phyloP scores from a whole-genome alignment of 1,140 invertebrate species.

The Leptoteleia sp. region DNA sequence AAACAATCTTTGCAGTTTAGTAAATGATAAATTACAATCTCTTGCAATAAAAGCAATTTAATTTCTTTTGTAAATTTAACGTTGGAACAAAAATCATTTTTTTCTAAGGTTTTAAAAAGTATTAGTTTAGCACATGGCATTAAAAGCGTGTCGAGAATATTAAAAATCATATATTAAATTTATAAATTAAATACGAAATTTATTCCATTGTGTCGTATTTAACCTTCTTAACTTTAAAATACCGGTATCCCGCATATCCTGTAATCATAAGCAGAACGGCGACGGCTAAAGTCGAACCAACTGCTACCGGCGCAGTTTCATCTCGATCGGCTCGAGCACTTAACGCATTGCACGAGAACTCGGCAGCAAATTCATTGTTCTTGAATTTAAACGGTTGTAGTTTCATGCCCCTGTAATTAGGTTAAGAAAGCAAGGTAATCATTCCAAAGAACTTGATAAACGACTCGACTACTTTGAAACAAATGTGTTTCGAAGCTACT shows the following conservation, averaged over 20 bases:
- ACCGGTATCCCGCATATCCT: conserved; percentile 92
- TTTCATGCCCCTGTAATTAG: conserved; percentile 78
- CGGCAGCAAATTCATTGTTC: conserved; percentile 83
- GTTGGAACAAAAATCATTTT: too few relatives aligned
- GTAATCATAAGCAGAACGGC: conserved; percentile 89
- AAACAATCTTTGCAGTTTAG: too few relatives aligned
- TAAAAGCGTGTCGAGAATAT: neutral
- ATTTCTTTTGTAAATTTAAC: too few relatives aligned
- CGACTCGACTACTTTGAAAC: too few relatives aligned
- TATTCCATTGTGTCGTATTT: conserved; percentile 96
- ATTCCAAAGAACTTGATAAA: too few relatives aligned
- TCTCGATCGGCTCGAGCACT: conserved; percentile 82
- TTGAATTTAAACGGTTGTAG: conserved; percentile 86
- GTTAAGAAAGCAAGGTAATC: too few relatives aligned
- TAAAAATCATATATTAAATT: neutral
- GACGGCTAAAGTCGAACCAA: conserved; percentile 91
- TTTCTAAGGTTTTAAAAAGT: too few relatives aligned
- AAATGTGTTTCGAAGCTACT: too few relatives aligned
- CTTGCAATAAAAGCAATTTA: too few relatives aligned
- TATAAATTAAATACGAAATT: conserved; percentile 54
- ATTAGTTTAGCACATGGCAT: neutral
- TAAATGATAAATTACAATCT: too few relatives aligned
- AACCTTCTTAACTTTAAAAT: conserved; percentile 93
- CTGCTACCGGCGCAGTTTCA: conserved; percentile 92
- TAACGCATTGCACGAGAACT: conserved; percentile 81